Evolutionary conservation across 2,888 invertebrate species (phyloP), one percentile per base, ranked within the genome.

Genomic region (Parochlus steinenii): DNA sequence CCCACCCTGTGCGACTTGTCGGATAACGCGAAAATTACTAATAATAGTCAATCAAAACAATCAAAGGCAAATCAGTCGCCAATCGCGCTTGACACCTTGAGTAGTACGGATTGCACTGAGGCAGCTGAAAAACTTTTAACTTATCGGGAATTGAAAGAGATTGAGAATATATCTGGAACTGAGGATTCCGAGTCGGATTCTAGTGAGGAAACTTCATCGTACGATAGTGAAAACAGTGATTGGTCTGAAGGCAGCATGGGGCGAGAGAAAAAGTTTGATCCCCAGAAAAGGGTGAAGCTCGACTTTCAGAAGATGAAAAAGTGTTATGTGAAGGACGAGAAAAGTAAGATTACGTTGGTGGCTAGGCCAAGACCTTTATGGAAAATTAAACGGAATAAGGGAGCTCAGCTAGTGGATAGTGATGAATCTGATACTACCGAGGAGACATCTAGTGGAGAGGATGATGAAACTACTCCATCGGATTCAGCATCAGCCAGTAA

Each of bases 311-410:
- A 55, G 23, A 48, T 47, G 22, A 54, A 52, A 41, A 59, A 58
- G 43, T 56, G 55, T 32, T 59, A 55, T 25, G 60, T 65, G 24
- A 70, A 68, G 47, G 63, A 66, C 40, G 67, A 70, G 53, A 61
- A 62, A 33, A 63, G 69, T 18, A 46, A 60, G 5, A 65, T 62
- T 48, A 65, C 67, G 14, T 51, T 71, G 32, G 65, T 69, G 46
- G 71, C 71, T 14, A 71, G 70, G 31, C 71, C 71, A 33, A 62
- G 71, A 33, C 71, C 71, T 5, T 52, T 71, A 19, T 69, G 68
- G 48, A 71, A 69, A 49, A 61, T 58, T 48, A 43, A 34, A 29
- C 50, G 55, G 36, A 51, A 53, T 22, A 28, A 42, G 41, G 28
- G 39, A 30, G 23, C 28, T 33, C 54, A 52, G 37, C 53, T 45